Percentiles rank a stretch among this genome's conserved stretches.
Conservation (phyloP, 2,797 vertebrate species). For the Neopelma chrysocephalum region DNA sequence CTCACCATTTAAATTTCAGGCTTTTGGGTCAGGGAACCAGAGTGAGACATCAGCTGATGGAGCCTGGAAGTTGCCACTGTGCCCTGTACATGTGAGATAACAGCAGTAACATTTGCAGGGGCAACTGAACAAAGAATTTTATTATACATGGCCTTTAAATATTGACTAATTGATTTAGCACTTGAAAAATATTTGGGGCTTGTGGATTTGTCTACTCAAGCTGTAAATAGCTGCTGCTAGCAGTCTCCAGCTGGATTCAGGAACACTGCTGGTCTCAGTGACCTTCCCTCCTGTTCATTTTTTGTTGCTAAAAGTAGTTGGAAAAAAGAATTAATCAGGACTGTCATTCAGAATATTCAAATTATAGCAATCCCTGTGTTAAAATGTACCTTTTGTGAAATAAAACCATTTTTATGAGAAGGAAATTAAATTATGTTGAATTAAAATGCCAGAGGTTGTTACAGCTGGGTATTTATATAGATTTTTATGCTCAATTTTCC, state of each 20-base stretch:
- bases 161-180: constrained; percentile 25
- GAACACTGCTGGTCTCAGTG: background rate
- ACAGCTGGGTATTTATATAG: background rate
- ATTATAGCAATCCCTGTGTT: background rate
- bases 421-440: background rate
- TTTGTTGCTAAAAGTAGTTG: background rate
- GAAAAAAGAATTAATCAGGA: background rate
- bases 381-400: background rate
- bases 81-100: background rate
- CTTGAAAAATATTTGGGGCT: constrained; percentile 27
- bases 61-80: background rate
- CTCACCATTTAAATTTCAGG: background rate
- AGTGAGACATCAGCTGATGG: background rate
- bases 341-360: background rate
- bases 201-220: constrained; percentile 5
- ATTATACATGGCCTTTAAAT: constrained; percentile 13
- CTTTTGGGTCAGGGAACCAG: background rate
- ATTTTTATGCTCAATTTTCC: background rate
- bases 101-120: background rate
- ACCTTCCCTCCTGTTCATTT: constrained; percentile 39
- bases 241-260: background rate
- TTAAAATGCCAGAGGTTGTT: constrained; percentile 7
- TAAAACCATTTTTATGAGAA: background rate
- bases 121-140: background rate
- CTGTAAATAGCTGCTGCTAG: background rate